Percentiles rank a stretch among this genome's conserved stretches.
Evolutionary conservation across 2,888 invertebrate genomes (phyloP).

Genomic region (Rotaria socialis): DNA sequence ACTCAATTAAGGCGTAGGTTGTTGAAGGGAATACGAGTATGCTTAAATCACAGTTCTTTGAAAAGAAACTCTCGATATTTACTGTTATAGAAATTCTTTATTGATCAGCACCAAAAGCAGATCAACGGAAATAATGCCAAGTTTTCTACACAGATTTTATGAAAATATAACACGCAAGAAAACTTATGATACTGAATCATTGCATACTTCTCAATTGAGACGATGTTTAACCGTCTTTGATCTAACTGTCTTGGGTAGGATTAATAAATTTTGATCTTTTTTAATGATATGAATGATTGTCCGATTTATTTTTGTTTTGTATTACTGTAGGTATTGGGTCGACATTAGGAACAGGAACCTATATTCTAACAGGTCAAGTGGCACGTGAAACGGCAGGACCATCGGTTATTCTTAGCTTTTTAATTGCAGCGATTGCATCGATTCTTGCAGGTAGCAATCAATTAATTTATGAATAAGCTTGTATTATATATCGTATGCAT

Average conservation of each 20-base stretch:
- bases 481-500: not conserved
- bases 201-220: not conserved
- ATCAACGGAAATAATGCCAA: no score
- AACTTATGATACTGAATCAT: not conserved
- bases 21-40: no score
- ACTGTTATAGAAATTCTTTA: no score
- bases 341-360: constrained; percentile 55
- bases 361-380: constrained; percentile 88
- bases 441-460: constrained; percentile 51
- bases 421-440: constrained; percentile 61
- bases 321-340: not conserved
- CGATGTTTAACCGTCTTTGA: constrained; percentile 16
- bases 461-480: no score
- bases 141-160: not conserved
- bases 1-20: no score
- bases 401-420: constrained; percentile 67
- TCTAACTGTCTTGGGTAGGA: not conserved
- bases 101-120: no score
- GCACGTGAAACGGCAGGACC: constrained; percentile 67
- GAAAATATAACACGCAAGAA: not conserved
- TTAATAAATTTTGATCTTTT: not conserved
- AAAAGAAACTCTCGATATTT: no score
- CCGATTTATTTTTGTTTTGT: not conserved
- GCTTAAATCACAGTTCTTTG: no score
- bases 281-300: no score